A percentile compares a stretch with the other conserved stretches of the same genome.
These are phyloP conservation scores for Distichodus sexfasciatus DNA, from an alignment of 2,797 vertebrate genomes.

Conservation along the genomic window DNA sequence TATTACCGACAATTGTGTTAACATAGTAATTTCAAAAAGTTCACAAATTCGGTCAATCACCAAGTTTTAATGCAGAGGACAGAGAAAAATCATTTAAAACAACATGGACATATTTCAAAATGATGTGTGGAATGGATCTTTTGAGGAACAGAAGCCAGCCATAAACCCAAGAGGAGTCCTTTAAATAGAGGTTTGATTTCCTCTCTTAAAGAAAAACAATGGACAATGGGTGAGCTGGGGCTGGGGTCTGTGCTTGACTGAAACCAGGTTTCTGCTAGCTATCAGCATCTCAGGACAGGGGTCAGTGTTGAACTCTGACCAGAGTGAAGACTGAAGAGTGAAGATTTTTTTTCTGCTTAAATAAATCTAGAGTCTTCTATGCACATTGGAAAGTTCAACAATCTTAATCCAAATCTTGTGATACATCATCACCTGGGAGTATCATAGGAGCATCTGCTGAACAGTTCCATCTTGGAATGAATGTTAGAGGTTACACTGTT, in stretches of 20 bases:
- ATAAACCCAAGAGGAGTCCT: not conserved
- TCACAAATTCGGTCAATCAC: too few relatives aligned
- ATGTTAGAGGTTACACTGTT: too few relatives aligned
- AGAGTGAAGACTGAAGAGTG: not conserved
- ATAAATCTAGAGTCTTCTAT: not conserved
- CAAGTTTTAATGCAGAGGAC: too few relatives aligned
- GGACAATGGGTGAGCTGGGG: not conserved
- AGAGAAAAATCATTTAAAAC: too few relatives aligned
- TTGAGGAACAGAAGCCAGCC: not conserved
- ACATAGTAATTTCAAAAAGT: too few relatives aligned
- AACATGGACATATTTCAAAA: too few relatives aligned
- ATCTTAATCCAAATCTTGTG: not conserved
- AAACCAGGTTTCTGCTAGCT: not conserved
- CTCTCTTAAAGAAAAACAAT: not conserved
- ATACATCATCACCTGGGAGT: not conserved
- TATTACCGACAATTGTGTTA: too few relatives aligned
- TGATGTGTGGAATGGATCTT: not conserved
- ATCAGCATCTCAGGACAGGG: not conserved
- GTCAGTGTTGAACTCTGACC: not conserved
- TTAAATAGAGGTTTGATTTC: not conserved
- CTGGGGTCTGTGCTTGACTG: not conserved
- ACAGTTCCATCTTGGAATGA: too few relatives aligned
- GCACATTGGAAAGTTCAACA: not conserved
- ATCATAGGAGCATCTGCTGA: too few relatives aligned
- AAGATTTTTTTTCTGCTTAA: not conserved